phyloP scores from a whole-genome alignment of 2,113 vertebrate species.

The Istiophorus platypterus region DNA sequence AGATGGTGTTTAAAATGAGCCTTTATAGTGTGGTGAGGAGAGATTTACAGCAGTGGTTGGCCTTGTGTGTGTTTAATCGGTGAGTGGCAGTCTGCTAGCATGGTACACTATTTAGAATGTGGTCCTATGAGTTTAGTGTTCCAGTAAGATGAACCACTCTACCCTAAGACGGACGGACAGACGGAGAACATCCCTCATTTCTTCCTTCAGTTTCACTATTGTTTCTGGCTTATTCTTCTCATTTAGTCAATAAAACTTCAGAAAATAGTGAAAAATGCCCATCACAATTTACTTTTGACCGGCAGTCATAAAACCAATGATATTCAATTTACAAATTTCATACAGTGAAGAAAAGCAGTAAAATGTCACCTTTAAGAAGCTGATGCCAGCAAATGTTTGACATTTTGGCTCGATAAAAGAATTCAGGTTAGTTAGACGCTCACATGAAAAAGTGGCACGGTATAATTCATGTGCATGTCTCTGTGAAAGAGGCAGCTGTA shows the following conservation, averaged over 20 bases:
- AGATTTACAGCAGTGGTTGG: constrained; percentile 62
- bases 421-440: no score
- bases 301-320: background rate
- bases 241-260: constrained; percentile 3
- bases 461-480: background rate
- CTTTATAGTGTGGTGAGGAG: constrained; percentile 67
- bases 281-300: background rate
- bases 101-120: background rate
- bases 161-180: background rate
- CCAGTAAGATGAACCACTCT: constrained; percentile 22
- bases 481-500: no score
- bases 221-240: background rate
- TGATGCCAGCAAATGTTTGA: no score
- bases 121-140: constrained; percentile 16
- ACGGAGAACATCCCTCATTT: background rate
- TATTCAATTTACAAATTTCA: no score
- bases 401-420: no score
- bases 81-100: constrained; percentile 31
- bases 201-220: background rate
- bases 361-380: no score
- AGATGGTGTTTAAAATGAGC: constrained; percentile 75
- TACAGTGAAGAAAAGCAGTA: no score
- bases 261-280: background rate
- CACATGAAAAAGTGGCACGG: no score
- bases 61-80: constrained; percentile 36